phyloP scores from a whole-genome alignment of 2,888 invertebrate genomes.

The Scaeva pyrastri region DNA sequence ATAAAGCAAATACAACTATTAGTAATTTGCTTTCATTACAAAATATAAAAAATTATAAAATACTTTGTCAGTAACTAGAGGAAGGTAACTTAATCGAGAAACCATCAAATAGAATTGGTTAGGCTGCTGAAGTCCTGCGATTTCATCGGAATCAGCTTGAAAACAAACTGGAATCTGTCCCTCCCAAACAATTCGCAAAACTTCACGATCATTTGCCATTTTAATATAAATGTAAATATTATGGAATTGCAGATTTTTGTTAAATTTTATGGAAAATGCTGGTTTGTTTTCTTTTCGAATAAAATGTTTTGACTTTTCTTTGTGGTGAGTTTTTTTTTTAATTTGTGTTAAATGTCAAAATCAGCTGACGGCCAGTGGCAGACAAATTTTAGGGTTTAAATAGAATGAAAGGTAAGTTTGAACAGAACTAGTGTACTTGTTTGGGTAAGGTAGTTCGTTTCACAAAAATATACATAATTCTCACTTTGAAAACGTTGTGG shows the following conservation, averaged over 20 bases:
- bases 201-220: conserved; percentile 98
- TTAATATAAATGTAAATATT: conserved; percentile 84
- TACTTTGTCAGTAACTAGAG: conserved; percentile 97
- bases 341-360: conserved; percentile 28
- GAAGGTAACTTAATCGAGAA: conserved; percentile 96
- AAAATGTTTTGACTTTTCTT: conserved; percentile 48
- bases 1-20: neutral
- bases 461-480: too few relatives aligned
- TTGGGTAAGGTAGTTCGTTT: neutral
- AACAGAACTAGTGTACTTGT: too few relatives aligned
- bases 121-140: conserved; percentile 94
- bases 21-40: neutral
- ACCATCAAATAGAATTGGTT: conserved; percentile 97
- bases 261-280: conserved; percentile 6
- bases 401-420: neutral
- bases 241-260: neutral
- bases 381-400: neutral
- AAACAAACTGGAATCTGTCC: conserved; percentile 97
- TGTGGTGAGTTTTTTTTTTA: conserved; percentile 26
- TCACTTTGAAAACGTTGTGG: too few relatives aligned
- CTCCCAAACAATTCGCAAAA: conserved; percentile 97
- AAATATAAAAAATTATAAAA: conserved; percentile 69
- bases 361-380: conserved; percentile 20
- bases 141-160: conserved; percentile 94
- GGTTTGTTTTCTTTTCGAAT: conserved; percentile 41